phyloP scores from a whole-genome alignment of 1,140 invertebrate genomes.

The Heliothis subflexa region DNA sequence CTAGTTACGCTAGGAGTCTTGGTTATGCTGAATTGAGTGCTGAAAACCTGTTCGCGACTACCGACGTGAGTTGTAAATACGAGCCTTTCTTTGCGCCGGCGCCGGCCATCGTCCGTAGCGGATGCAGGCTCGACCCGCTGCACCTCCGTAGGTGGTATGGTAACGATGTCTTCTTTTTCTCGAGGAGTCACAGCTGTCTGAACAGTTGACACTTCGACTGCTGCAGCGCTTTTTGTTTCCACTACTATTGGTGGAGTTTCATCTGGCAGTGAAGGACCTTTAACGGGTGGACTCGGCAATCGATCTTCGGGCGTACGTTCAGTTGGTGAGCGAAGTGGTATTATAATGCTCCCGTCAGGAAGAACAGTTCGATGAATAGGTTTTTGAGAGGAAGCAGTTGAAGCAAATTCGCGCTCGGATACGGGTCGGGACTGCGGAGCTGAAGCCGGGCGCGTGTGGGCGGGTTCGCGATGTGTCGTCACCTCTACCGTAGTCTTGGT shows the following conservation, averaged over 20 bases:
- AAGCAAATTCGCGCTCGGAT: slow-evolving; percentile 49
- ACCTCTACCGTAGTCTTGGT: slow-evolving; percentile 46
- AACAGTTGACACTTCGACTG: not conserved
- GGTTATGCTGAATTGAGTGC: slow-evolving; percentile 81
- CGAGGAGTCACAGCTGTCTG: not conserved
- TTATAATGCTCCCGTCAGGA: slow-evolving; percentile 85
- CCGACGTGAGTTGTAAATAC: slow-evolving; percentile 79
- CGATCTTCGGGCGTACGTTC: slow-evolving; percentile 60
- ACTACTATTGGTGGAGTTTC: not conserved
- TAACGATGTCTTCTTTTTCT: not conserved
- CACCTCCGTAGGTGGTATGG: not conserved
- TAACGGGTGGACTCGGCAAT: slow-evolving; percentile 38
- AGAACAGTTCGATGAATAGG: slow-evolving; percentile 74
- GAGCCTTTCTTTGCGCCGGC: slow-evolving; percentile 66
- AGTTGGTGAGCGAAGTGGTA: slow-evolving; percentile 86
- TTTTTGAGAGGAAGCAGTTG: slow-evolving; percentile 52
- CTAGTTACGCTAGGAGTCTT: slow-evolving; percentile 81
- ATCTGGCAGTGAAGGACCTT: not conserved
- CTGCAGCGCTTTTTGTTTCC: not conserved
- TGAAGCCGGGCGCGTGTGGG: slow-evolving; percentile 71
- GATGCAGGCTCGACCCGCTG: slow-evolving; percentile 22
- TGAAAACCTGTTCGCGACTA: slow-evolving; percentile 78
- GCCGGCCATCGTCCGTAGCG: slow-evolving; percentile 40
- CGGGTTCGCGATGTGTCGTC: slow-evolving; percentile 50
- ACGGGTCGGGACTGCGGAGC: slow-evolving; percentile 64